Percentiles rank a stretch among this genome's conserved stretches.
Conservation (phyloP, 2,888 invertebrate species). For the Eupelmus urozonus region DNA sequence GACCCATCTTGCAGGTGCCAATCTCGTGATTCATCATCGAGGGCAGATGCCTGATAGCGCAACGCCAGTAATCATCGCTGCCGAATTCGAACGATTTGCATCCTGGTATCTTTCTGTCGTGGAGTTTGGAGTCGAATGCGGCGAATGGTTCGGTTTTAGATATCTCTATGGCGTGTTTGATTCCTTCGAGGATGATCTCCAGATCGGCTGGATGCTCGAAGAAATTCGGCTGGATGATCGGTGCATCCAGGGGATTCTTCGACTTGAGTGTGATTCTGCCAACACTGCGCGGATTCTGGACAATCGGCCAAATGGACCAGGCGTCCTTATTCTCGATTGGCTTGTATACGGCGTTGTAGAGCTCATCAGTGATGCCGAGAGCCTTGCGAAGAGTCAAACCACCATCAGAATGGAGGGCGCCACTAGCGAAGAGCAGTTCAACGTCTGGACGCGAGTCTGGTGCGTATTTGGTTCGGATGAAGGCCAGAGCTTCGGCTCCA, state of each 20-base stretch:
- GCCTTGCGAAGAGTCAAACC: slow-evolving; percentile 73
- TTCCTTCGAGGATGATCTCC: slow-evolving; percentile 75
- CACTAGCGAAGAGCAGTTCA: slow-evolving; percentile 78
- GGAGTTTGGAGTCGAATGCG: slow-evolving; percentile 76
- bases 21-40: slow-evolving; percentile 83
- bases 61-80: slow-evolving; percentile 83
- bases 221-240: slow-evolving; percentile 89
- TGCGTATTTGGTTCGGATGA: slow-evolving; percentile 77
- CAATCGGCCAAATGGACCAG: slow-evolving; percentile 82
- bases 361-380: slow-evolving; percentile 73
- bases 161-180: slow-evolving; percentile 80
- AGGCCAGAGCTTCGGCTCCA: slow-evolving; percentile 77
- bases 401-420: slow-evolving; percentile 78
- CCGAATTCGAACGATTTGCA: slow-evolving; percentile 79
- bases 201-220: slow-evolving; percentile 81
- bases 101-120: slow-evolving; percentile 79
- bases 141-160: slow-evolving; percentile 78
- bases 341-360: slow-evolving; percentile 76
- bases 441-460: slow-evolving; percentile 73
- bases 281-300: slow-evolving; percentile 85
- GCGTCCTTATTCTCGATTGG: slow-evolving; percentile 77
- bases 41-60: slow-evolving; percentile 81
- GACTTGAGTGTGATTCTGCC: slow-evolving; percentile 84
- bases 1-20: slow-evolving; percentile 81
- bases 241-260: slow-evolving; percentile 85